Conservation (phyloP, 2,797 vertebrate species). For the Pipistrellus pygmaeus region DNA sequence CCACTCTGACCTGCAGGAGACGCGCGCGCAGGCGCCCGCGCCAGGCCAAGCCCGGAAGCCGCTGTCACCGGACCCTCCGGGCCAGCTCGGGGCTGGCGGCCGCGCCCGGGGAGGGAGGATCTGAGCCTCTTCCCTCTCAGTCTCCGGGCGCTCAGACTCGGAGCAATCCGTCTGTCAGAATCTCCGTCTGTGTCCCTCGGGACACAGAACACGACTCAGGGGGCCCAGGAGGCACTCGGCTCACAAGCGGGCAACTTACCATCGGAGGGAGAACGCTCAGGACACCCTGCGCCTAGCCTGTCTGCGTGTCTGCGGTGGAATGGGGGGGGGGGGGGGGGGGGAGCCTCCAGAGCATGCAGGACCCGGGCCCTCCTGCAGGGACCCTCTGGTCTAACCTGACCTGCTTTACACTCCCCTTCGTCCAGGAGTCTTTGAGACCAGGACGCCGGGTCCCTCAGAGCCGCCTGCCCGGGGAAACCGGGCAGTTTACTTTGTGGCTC, state of each 20-base stretch:
- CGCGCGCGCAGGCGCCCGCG: not conserved
- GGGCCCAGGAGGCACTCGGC: not conserved
- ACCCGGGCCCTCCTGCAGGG: not conserved
- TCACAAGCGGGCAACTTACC: constrained; percentile 51
- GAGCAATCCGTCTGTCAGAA: not conserved
- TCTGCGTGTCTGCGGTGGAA: not conserved
- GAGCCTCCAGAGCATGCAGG: not conserved
- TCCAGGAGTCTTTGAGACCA: not conserved
- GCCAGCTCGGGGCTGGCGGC: not conserved
- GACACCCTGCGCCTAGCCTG: not conserved
- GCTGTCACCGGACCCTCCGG: rapidly evolving
- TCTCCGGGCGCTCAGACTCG: not conserved
- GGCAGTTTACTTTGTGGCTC: not conserved
- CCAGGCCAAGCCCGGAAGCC: not conserved
- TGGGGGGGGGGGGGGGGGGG: not conserved
- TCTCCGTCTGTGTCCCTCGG: not conserved
- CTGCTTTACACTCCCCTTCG: not conserved
- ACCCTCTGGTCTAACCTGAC: not conserved
- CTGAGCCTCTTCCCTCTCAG: not conserved
- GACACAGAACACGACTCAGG: not conserved
- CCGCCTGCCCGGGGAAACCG: not conserved
- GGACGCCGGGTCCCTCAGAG: not conserved
- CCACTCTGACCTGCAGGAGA: constrained; percentile 46
- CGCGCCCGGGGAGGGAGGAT: not conserved
- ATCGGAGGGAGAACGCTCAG: not conserved